phyloP scores from a whole-genome alignment of 2,797 vertebrate species.

The Miopithecus talapoin region DNA sequence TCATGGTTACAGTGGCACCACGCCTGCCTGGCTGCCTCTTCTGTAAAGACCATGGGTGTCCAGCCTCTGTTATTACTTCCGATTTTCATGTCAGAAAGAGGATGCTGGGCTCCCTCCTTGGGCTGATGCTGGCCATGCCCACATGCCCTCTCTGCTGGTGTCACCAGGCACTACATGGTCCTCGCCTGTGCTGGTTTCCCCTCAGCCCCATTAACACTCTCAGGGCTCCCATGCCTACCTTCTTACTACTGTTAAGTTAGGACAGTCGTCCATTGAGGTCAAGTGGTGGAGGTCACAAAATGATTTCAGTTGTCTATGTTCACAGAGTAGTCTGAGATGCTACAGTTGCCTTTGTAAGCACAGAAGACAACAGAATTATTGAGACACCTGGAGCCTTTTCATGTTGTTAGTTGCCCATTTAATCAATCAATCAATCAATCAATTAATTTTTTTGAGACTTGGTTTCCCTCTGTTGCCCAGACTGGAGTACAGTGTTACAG shows the following conservation, averaged over 20 bases:
- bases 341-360: rapidly evolving
- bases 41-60: background rate
- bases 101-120: rapidly evolving
- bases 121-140: rapidly evolving
- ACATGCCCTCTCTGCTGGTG: too few species aligned
- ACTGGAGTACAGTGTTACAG: background rate
- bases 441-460: background rate
- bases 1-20: rapidly evolving
- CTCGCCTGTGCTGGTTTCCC: background rate
- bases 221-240: background rate
- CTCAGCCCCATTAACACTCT: background rate
- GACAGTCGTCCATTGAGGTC: rapidly evolving
- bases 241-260: background rate
- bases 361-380: background rate
- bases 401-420: background rate
- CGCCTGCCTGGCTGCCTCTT: too few species aligned
- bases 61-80: background rate
- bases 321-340: background rate
- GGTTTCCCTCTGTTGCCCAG: background rate
- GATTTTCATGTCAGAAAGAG: too few species aligned
- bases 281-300: background rate
- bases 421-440: background rate
- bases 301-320: rapidly evolving
- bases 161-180: background rate
- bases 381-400: background rate